These are phyloP conservation scores for Dolichallabes microphthalmus DNA, from an alignment of 2,113 vertebrate genomes.

Conservation along the genomic window DNA sequence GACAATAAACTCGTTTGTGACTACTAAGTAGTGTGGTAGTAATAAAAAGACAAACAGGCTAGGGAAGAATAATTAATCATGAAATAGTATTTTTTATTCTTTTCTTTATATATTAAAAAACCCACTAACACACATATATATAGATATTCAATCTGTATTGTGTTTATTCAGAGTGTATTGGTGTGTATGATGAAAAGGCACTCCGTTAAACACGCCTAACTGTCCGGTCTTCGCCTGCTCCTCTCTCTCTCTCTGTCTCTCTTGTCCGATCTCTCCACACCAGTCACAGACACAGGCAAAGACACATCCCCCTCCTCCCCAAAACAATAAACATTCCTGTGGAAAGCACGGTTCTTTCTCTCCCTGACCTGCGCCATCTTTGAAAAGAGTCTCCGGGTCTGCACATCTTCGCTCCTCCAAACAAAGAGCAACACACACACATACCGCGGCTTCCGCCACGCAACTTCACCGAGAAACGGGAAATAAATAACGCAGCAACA, in stretches of 20 bases:
- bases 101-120: too few relatives aligned
- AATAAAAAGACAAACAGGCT: background rate
- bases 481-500: background rate
- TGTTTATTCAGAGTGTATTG: background rate
- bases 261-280: background rate
- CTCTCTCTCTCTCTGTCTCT: background rate
- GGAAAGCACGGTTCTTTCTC: constrained; percentile 65
- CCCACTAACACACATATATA: too few relatives aligned
- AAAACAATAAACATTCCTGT: constrained; percentile 70
- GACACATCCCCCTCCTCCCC: background rate
- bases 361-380: constrained; percentile 79
- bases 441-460: constrained; percentile 39
- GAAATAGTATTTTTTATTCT: background rate
- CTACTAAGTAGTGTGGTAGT: background rate
- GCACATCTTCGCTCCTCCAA: constrained; percentile 60
- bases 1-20: background rate
- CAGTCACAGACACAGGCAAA: background rate
- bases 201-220: background rate
- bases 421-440: constrained; percentile 62
- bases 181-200: background rate
- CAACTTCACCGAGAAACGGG: constrained; percentile 31
- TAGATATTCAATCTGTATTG: background rate
- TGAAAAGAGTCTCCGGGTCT: constrained; percentile 66
- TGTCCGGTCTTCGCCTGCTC: background rate
- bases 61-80: background rate